Evolutionary conservation across 2,113 vertebrate genomes (phyloP).

Genomic region (Sciurus niger): DNA sequence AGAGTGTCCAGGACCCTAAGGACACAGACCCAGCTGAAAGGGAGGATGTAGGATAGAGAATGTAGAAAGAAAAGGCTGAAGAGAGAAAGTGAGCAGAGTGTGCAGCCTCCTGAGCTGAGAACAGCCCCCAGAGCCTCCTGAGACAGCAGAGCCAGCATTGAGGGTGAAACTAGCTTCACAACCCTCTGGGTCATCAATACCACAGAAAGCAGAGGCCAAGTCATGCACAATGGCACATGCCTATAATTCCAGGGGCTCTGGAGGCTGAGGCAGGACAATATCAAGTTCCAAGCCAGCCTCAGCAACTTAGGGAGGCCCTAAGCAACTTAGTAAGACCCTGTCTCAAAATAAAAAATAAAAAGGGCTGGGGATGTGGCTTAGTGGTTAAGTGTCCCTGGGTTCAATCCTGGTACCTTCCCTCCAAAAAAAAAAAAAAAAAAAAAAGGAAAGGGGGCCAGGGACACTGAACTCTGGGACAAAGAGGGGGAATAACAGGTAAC

Average conservation of each 20-base stretch:
- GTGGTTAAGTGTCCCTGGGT: too few relatives aligned
- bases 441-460: not conserved
- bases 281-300: too few relatives aligned
- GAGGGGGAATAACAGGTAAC: not conserved
- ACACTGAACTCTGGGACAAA: not conserved
- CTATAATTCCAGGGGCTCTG: too few relatives aligned
- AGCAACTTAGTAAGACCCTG: too few relatives aligned
- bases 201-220: not conserved
- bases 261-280: too few relatives aligned
- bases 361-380: too few relatives aligned
- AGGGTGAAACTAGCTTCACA: not conserved
- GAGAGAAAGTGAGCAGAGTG: not conserved
- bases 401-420: too few relatives aligned
- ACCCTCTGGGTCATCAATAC: not conserved
- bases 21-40: not conserved
- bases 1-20: not conserved
- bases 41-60: fast-evolving
- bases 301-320: too few relatives aligned
- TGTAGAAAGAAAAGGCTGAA: not conserved
- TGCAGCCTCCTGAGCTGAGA: not conserved
- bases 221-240: not conserved
- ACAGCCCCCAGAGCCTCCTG: not conserved
- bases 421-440: too few relatives aligned
- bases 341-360: too few relatives aligned
- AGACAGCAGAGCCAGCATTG: too few relatives aligned